A percentile compares a stretch with the other conserved stretches of the same genome.
phyloP scores from a whole-genome alignment of 2,113 vertebrate genomes.

The Hassar affinis region DNA sequence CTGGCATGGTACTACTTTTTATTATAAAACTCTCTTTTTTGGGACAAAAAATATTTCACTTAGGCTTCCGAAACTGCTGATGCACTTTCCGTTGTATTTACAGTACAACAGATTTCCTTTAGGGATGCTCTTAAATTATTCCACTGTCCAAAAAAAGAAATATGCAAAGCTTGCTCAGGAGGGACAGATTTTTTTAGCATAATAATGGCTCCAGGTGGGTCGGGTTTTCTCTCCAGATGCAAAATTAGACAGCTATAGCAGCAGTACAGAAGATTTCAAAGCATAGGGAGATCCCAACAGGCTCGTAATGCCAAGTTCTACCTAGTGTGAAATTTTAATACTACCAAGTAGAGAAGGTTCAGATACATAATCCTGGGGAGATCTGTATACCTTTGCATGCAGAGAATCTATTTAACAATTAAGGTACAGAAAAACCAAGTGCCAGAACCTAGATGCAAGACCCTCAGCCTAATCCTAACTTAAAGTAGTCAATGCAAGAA shows the following conservation, averaged over 20 bases:
- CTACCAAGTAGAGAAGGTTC: not conserved
- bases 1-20: not conserved
- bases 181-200: slow-evolving; percentile 28
- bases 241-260: not conserved
- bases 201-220: slow-evolving; percentile 18
- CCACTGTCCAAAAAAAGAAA: not conserved
- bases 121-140: slow-evolving; percentile 27
- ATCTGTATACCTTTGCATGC: not conserved
- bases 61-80: not conserved
- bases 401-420: not conserved
- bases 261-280: not conserved
- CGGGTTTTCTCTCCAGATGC: slow-evolving; percentile 23
- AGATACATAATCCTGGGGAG: not conserved
- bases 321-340: not conserved
- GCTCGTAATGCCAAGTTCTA: not conserved
- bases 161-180: slow-evolving; percentile 13
- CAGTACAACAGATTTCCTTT: slow-evolving; percentile 6
- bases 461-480: not conserved
- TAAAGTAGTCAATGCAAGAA: slow-evolving; percentile 8
- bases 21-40: not conserved
- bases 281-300: not conserved
- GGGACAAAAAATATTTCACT: slow-evolving; percentile 7
- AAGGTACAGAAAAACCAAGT: not conserved
- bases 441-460: not conserved
- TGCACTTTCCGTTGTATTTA: slow-evolving; percentile 17